Conservation (phyloP, 2,797 vertebrate genomes). For the Glyptemys insculpta region DNA sequence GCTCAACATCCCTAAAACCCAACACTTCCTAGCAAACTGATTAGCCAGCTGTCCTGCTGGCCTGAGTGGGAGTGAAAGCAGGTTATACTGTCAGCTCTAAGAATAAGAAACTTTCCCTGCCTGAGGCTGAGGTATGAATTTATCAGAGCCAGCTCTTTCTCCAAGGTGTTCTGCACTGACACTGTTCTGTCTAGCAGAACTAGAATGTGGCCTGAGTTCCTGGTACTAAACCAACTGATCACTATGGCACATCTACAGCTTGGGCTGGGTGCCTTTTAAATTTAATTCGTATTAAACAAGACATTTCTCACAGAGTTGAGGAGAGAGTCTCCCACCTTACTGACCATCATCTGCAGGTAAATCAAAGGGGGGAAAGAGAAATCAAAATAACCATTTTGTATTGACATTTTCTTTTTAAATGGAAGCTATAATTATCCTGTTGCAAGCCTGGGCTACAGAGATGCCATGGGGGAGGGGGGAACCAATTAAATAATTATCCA, state of each 20-base stretch:
- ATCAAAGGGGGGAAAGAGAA: constrained; percentile 31
- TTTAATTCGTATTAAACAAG: background rate
- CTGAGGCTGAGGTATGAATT: background rate
- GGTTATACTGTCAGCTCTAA: background rate
- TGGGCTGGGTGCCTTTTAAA: fast-evolving
- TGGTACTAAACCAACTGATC: background rate
- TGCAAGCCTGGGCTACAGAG: constrained; percentile 38
- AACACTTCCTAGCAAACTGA: background rate
- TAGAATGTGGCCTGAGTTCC: background rate
- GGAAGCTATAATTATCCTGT: constrained; percentile 46
- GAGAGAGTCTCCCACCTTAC: background rate
- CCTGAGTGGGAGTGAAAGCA: background rate
- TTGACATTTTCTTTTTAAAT: constrained; percentile 52
- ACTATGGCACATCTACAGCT: background rate
- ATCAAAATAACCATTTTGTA: constrained; percentile 58
- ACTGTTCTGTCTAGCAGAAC: fast-evolving
- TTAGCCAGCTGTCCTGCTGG: background rate
- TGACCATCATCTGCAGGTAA: background rate
- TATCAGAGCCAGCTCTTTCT: background rate
- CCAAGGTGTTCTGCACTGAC: background rate
- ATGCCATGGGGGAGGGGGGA: constrained; percentile 35
- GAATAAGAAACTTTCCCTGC: background rate
- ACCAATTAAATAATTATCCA: constrained; percentile 70
- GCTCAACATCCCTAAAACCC: background rate
- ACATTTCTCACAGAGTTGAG: background rate